Evolutionary conservation across 2,797 vertebrate genomes (phyloP).

Genomic region (Oreonectes daqikongensis): DNA sequence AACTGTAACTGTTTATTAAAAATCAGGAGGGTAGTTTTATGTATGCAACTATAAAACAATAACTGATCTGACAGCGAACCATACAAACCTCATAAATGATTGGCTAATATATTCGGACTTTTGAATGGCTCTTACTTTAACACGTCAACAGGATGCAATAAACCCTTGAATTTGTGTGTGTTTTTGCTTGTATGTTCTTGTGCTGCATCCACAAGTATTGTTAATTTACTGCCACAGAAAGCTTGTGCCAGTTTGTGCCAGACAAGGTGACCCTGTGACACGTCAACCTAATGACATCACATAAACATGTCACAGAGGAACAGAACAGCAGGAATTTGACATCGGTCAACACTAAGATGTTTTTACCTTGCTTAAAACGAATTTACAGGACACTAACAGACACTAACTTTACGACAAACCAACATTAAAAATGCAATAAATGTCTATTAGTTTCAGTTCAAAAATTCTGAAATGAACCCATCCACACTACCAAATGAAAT

Average conservation of each 20-base stretch:
- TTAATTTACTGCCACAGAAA: not conserved
- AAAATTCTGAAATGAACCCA: no score
- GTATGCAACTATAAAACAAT: no score
- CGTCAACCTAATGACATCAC: not conserved
- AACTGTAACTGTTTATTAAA: no score
- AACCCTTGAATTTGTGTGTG: conserved; percentile 6
- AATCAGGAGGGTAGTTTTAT: no score
- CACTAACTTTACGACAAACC: not conserved
- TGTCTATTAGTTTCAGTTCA: not conserved
- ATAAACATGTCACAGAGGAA: conserved; percentile 1
- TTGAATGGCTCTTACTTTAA: not conserved
- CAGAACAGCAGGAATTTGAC: conserved; percentile 5
- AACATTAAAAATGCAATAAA: not conserved
- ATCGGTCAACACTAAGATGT: not conserved
- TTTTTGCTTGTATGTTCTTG: not conserved
- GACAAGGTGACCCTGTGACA: not conserved
- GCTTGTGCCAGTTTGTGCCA: conserved; percentile 18
- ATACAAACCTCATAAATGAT: conserved; percentile 1
- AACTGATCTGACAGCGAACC: not conserved
- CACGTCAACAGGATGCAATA: not conserved
- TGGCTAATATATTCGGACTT: not conserved
- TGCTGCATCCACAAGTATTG: not conserved
- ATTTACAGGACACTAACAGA: not conserved
- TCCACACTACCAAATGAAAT: conserved; percentile 11
- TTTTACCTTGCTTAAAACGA: not conserved